These are phyloP conservation scores for Aulostomus chinensis DNA, from an alignment of 2,797 vertebrate species.

Conservation along the genomic window DNA sequence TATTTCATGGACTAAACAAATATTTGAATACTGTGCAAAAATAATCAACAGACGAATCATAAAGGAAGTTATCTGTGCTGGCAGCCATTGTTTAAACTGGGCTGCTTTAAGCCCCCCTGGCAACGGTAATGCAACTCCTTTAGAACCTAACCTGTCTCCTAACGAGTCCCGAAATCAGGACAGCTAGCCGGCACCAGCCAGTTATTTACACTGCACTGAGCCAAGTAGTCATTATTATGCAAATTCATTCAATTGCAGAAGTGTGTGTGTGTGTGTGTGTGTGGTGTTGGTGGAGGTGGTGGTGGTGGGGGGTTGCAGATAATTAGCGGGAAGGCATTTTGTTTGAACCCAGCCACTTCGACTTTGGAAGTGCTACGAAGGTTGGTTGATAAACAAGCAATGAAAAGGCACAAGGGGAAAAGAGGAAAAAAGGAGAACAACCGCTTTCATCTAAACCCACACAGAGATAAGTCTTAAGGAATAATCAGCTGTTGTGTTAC, in stretches of 20 bases:
- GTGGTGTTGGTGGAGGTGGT: conserved; percentile 44
- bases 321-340: conserved; percentile 81
- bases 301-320: conserved; percentile 78
- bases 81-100: conserved; percentile 24
- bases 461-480: conserved; percentile 63
- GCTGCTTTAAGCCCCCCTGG: conserved; percentile 21
- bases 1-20: no score
- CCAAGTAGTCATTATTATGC: conserved; percentile 80
- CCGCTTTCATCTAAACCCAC: conserved; percentile 77
- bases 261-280: conserved; percentile 31
- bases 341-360: conserved; percentile 80
- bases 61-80: background rate
- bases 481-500: conserved; percentile 65
- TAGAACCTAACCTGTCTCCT: conserved; percentile 56
- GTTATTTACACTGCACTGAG: conserved; percentile 67
- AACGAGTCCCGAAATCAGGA: conserved; percentile 71
- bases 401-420: conserved; percentile 61
- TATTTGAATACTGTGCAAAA: no score
- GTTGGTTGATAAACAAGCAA: conserved; percentile 80
- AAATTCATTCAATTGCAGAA: conserved; percentile 79
- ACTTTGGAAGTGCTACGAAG: conserved; percentile 67
- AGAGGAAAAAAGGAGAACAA: conserved; percentile 49
- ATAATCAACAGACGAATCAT: background rate
- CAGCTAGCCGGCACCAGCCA: conserved; percentile 60
- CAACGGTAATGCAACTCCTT: conserved; percentile 32